These are phyloP conservation scores for Micromussa lordhowensis DNA, from an alignment of 92 coral and sea anemone genomes.

Conservation along the genomic window DNA sequence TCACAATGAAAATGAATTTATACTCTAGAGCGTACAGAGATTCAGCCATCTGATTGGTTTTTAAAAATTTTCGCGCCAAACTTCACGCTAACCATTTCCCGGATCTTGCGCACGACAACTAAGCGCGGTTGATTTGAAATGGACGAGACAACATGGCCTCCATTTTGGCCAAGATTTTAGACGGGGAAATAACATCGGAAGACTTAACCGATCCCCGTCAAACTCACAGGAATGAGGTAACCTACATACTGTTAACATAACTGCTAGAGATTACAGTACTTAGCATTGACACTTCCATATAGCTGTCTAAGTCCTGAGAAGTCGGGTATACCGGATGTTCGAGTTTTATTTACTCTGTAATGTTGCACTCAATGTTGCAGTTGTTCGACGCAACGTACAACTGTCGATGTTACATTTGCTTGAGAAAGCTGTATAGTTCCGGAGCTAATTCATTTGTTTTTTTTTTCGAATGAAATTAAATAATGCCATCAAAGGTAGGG, in stretches of 20 bases:
- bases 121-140: constrained; percentile 75
- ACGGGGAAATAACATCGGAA: constrained; percentile 69
- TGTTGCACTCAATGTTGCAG: too few species aligned
- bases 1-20: not conserved
- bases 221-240: constrained; percentile 16
- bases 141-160: constrained; percentile 74
- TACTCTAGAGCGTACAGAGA: not conserved
- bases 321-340: too few species aligned
- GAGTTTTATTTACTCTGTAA: too few species aligned
- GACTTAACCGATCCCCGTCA: constrained; percentile 29
- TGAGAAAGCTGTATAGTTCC: too few species aligned
- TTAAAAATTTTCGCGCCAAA: constrained; percentile 88
- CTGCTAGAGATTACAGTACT: not conserved
- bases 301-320: too few species aligned
- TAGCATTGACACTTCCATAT: too few species aligned
- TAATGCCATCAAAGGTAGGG: too few species aligned
- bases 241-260: not conserved
- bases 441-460: too few species aligned
- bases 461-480: too few species aligned
- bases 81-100: not conserved
- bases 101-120: constrained; percentile 55
- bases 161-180: constrained; percentile 70
- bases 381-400: too few species aligned
- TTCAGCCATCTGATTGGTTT: constrained; percentile 66
- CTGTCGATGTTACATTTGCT: too few species aligned